phyloP scores from a whole-genome alignment of 2,113 vertebrate genomes.

The Aramus guarauna region DNA sequence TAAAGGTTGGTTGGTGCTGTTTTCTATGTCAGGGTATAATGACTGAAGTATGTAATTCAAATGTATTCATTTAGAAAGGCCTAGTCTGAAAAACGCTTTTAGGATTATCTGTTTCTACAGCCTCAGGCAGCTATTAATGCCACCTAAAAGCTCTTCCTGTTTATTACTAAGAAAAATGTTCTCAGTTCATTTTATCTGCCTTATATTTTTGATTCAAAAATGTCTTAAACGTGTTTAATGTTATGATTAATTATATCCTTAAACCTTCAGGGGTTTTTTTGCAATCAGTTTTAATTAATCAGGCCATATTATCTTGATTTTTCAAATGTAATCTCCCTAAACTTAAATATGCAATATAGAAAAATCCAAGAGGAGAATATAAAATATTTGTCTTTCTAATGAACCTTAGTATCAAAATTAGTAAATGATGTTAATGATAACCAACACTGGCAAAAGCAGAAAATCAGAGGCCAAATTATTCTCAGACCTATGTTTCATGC shows the following conservation, averaged over 20 bases:
- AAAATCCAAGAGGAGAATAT: neutral
- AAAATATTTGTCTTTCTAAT: neutral
- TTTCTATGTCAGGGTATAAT: neutral
- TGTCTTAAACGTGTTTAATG: neutral
- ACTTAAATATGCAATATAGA: neutral
- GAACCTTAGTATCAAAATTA: neutral
- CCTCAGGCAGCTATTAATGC: neutral
- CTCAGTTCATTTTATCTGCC: neutral
- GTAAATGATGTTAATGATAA: neutral
- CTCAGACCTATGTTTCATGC: neutral
- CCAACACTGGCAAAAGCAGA: neutral
- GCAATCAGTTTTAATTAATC: neutral
- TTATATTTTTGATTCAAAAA: neutral
- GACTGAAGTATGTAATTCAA: neutral
- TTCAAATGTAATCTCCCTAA: neutral
- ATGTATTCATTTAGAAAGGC: neutral
- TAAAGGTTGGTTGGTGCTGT: neutral
- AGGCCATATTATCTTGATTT: neutral
- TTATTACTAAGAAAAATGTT: conserved; percentile 3
- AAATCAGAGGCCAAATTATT: neutral
- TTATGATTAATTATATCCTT: neutral
- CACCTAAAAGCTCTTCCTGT: conserved; percentile 23
- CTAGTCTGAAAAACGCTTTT: neutral
- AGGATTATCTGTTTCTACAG: neutral
- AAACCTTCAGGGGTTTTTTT: neutral